A percentile compares a stretch with the other conserved stretches of the same genome.
Evolutionary conservation across 1,140 invertebrate species (phyloP).

Genomic region (Eumeta japonica): DNA sequence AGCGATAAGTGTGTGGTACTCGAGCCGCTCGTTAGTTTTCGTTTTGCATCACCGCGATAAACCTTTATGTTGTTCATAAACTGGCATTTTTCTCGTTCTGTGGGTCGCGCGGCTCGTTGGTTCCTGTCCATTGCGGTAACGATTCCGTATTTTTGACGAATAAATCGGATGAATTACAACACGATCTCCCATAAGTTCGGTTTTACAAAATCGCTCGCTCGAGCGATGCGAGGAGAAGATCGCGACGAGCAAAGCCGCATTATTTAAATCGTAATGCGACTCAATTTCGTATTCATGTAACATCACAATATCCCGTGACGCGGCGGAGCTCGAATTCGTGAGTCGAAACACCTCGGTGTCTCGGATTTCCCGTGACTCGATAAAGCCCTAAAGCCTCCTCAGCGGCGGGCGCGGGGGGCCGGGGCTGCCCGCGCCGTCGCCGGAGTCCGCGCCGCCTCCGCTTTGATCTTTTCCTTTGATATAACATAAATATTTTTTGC

Average conservation of each 20-base stretch:
- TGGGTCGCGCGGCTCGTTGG: no score
- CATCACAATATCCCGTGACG: constrained; percentile 32
- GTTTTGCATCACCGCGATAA: constrained; percentile 1
- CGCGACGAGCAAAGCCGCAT: no score
- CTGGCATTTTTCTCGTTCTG: no score
- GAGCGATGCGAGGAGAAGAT: no score
- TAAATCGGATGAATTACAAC: no score
- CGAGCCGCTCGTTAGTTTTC: neutral
- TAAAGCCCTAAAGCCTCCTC: constrained; percentile 2
- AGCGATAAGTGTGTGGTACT: no score
- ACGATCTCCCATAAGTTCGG: no score
- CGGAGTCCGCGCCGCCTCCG: neutral
- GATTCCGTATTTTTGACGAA: no score
- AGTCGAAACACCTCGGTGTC: constrained; percentile 20
- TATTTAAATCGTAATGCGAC: constrained; percentile 9
- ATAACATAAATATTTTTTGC: constrained; percentile 39
- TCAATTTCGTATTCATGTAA: constrained; percentile 34
- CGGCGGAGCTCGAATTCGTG: constrained; percentile 5
- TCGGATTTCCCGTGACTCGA: constrained; percentile 6
- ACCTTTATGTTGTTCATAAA: neutral
- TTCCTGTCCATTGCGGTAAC: no score
- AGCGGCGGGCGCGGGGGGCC: neutral
- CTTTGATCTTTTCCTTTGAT: constrained; percentile 44
- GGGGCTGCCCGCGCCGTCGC: neutral
- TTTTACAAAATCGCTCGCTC: no score